Conservation (phyloP, 2,113 vertebrate species). For the Orycteropus afer region DNA sequence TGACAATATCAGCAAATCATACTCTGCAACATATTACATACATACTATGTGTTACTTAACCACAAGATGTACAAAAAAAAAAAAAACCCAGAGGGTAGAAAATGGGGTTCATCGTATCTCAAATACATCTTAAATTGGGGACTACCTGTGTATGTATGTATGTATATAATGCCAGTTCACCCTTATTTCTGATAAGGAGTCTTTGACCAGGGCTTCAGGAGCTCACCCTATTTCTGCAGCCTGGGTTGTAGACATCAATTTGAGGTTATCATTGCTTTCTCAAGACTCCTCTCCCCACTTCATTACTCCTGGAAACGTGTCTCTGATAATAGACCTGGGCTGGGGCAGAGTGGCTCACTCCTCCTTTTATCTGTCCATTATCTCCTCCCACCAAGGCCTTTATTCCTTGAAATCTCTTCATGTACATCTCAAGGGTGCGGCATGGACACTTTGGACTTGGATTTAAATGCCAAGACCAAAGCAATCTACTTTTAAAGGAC, state of each 20-base stretch:
- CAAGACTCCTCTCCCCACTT: not conserved
- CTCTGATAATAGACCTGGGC: not conserved
- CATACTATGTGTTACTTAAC: too few species aligned
- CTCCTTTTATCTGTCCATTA: not conserved
- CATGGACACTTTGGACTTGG: not conserved
- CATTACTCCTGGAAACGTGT: not conserved
- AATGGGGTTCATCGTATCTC: not conserved
- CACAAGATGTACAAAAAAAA: too few species aligned
- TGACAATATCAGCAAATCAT: too few species aligned
- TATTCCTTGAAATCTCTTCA: not conserved
- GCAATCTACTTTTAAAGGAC: conserved; percentile 49
- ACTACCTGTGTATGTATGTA: not conserved
- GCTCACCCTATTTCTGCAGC: not conserved
- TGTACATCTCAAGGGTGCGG: not conserved
- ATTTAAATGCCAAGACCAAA: conserved; percentile 74
- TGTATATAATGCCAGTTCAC: too few species aligned
- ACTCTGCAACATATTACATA: too few species aligned
- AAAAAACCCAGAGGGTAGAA: too few species aligned
- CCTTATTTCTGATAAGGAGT: not conserved
- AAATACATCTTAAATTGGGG: not conserved
- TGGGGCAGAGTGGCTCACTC: not conserved
- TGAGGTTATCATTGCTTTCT: not conserved
- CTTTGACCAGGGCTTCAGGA: not conserved
- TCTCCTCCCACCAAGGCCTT: not conserved
- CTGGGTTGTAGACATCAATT: not conserved